Base-by-base conservation (phyloP, 2,888 invertebrate genomes). In the Malthinus flaveolus region DNA sequence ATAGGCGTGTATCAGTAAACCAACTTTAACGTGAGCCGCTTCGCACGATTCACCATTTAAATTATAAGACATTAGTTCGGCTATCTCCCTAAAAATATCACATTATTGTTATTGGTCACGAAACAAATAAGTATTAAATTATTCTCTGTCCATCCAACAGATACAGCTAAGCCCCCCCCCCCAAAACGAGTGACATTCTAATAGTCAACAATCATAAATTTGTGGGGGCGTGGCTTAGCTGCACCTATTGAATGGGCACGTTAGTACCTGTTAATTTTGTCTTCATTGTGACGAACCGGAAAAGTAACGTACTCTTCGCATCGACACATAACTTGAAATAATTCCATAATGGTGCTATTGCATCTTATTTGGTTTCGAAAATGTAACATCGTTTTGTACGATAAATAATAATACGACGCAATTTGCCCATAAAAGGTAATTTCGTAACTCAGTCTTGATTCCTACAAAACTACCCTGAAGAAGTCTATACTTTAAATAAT, bases 241-340 rank as follows among this genome's bases (percentile, higher is more conserved):
- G n/a, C n/a, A n/a, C n/a, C n/a, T n/a, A n/a, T n/a, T n/a, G n/a
- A n/a, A n/a, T n/a, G n/a, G n/a, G 3, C 23, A 23, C 2, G 5
- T 23, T 23, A 23, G 5, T 78, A 94, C 92, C 89, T 91, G 76
- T 99, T 99, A 39, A 92, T 83, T 60, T 89, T 80, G 74, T 99
- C 98, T 78, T 99, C 99, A 75, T 99, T 99, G 76, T 99, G 99
- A 49, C 99, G 84, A 1, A 99, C 98, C 0, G 99, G 99, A 64
- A 99, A 83, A 68, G 97, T 91, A 56, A 90, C 87, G 73, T 96
- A 93, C 71, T 99, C 99, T 66, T 93, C 86, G 1, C 90, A 88
- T 75, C 94, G 89, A 32, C 92, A 87, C 73, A 99, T 82, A 4
- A 93, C 84, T 33, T 86, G 79, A 37, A 99, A 76, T 52, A 97